Percentiles rank a stretch among this genome's conserved stretches.
These are phyloP conservation scores for Acanthurus lineatus DNA, from an alignment of 2,797 vertebrate species.

Conservation along the genomic window DNA sequence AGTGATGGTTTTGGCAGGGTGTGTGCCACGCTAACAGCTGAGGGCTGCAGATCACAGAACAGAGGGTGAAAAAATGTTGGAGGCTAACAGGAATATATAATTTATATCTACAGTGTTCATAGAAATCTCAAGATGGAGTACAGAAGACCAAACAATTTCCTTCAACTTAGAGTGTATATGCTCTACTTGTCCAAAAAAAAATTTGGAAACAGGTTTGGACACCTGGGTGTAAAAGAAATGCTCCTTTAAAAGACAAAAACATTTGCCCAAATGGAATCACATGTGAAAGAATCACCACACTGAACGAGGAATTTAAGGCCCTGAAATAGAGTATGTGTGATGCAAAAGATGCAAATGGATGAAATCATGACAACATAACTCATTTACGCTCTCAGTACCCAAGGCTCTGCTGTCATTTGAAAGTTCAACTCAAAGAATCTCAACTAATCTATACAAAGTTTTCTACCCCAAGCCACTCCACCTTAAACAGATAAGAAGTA, in stretches of 20 bases:
- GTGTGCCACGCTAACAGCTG: conserved; percentile 24
- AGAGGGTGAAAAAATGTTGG: conserved; percentile 8
- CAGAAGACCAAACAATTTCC: neutral
- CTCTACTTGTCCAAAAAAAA: neutral
- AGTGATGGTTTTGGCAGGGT: conserved; percentile 33
- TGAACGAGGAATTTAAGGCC: too few species aligned
- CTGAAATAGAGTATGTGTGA: neutral
- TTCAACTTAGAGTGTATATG: neutral
- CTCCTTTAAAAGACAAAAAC: neutral
- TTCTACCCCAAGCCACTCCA: conserved; percentile 30
- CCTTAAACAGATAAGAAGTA: conserved; percentile 61
- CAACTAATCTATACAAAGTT: conserved; percentile 44
- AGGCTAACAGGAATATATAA: conserved; percentile 14
- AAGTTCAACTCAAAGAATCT: conserved; percentile 11
- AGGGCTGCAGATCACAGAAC: conserved; percentile 36
- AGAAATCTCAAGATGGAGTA: neutral
- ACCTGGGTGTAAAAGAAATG: neutral
- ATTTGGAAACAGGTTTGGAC: neutral
- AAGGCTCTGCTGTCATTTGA: neutral
- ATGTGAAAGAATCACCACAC: neutral
- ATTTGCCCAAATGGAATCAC: neutral
- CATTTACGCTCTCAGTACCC: neutral
- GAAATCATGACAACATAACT: neutral
- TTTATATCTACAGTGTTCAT: conserved; percentile 13
- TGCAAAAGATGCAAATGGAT: neutral